These are phyloP conservation scores for Apolygus lucorum DNA, from an alignment of 1,140 invertebrate genomes.

Conservation along the genomic window DNA sequence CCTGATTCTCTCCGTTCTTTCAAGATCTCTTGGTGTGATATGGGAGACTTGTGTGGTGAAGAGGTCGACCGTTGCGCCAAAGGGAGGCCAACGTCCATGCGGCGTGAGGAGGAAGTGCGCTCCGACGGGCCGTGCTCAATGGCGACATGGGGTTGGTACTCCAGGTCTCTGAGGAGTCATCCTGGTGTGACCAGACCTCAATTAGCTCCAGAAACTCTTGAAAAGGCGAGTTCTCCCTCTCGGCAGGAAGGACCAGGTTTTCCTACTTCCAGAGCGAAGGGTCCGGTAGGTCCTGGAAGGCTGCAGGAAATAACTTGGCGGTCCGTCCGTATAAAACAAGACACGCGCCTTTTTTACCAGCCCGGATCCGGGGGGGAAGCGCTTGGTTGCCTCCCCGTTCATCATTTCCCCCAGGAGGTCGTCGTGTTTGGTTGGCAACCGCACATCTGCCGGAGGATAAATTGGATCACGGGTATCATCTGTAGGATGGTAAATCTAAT, in stretches of 20 bases:
- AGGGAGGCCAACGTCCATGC: too few relatives aligned
- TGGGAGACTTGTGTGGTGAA: not conserved
- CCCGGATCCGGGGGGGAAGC: not conserved
- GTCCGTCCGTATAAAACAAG: too few relatives aligned
- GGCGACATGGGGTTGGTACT: not conserved
- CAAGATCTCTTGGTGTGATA: not conserved
- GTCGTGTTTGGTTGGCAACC: too few relatives aligned
- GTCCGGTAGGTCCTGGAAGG: too few relatives aligned
- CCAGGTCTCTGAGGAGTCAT: not conserved
- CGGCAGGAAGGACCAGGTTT: not conserved
- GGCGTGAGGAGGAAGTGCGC: not conserved
- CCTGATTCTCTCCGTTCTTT: too few relatives aligned
- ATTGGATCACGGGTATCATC: too few relatives aligned
- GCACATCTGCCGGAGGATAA: too few relatives aligned
- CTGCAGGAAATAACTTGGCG: too few relatives aligned
- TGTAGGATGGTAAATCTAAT: too few relatives aligned
- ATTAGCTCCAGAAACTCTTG: not conserved
- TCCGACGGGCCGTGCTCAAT: constrained; percentile 3
- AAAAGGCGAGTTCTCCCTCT: not conserved
- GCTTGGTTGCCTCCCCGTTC: not conserved
- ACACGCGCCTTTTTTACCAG: not conserved
- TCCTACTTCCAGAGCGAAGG: too few relatives aligned
- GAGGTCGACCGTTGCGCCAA: not conserved
- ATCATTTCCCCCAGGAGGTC: too few relatives aligned
- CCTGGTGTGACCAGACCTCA: too few relatives aligned